Percentiles rank a stretch among this genome's conserved stretches.
Evolutionary conservation across 2,113 vertebrate species (phyloP).

Genomic region (Tragelaphus strepsiceros): DNA sequence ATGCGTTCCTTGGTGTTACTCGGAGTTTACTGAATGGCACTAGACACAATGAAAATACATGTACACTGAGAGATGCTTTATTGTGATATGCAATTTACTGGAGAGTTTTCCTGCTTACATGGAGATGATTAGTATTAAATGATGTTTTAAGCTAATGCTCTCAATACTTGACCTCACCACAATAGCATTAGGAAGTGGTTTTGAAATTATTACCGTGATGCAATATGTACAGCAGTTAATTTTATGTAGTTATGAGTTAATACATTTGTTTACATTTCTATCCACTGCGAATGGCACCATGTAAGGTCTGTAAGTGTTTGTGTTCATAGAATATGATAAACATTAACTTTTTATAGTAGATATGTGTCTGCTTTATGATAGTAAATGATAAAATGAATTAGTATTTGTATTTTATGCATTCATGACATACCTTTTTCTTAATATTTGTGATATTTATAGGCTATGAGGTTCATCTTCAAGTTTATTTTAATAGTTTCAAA

Average conservation of each 20-base stretch:
- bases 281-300: too few species aligned
- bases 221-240: not conserved
- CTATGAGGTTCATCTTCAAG: not conserved
- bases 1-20: not conserved
- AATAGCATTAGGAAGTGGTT: not conserved
- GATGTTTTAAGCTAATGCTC: too few species aligned
- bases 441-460: not conserved
- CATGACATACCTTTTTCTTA: not conserved
- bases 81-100: not conserved
- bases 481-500: not conserved
- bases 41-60: not conserved
- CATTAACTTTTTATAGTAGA: too few species aligned
- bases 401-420: not conserved
- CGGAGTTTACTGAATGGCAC: not conserved
- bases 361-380: not conserved
- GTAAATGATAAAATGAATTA: not conserved
- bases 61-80: not conserved
- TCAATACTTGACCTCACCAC: not conserved
- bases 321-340: too few species aligned
- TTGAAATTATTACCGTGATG: fast-evolving
- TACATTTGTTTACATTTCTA: not conserved
- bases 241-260: not conserved
- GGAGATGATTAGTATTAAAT: not conserved
- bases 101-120: not conserved
- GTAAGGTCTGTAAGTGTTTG: not conserved